Evolutionary conservation across 2,113 vertebrate species (phyloP).

Genomic region (Centrocercus urophasianus): DNA sequence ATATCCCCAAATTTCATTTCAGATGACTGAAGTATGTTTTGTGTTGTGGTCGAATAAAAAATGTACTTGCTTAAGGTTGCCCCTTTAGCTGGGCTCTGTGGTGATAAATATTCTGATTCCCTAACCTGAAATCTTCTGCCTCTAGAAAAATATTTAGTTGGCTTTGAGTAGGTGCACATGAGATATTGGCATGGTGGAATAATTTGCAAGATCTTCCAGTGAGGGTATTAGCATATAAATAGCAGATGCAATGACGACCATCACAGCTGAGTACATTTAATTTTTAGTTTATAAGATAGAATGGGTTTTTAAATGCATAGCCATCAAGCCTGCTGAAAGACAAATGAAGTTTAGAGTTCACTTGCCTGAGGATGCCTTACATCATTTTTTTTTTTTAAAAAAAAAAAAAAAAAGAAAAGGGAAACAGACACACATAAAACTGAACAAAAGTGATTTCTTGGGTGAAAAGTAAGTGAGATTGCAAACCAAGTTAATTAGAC

Average conservation of each 20-base stretch:
- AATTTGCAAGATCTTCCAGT: constrained; percentile 96
- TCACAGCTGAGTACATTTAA: constrained; percentile 99
- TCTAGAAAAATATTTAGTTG: constrained; percentile 75
- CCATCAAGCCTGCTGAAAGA: constrained; percentile 96
- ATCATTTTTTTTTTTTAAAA: constrained; percentile 80
- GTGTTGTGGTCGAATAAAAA: background rate
- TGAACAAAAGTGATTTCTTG: constrained; percentile 79
- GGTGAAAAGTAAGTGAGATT: constrained; percentile 84
- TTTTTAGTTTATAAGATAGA: constrained; percentile 99
- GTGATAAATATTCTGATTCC: constrained; percentile 52
- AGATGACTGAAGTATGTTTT: background rate
- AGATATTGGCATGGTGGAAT: constrained; percentile 95
- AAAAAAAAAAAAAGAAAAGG: constrained; percentile 69
- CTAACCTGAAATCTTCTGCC: constrained; percentile 56
- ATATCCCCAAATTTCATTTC: background rate
- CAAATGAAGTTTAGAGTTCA: constrained; percentile 96
- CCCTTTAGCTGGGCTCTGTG: background rate
- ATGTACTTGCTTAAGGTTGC: background rate
- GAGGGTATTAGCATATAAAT: constrained; percentile 99
- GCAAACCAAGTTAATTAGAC: constrained; percentile 85
- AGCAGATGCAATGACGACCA: constrained; percentile 94
- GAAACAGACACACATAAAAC: constrained; percentile 85
- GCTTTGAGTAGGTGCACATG: constrained; percentile 87
- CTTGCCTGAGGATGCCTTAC: constrained; percentile 88
- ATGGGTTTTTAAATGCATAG: constrained; percentile 97